Base-by-base conservation (phyloP, 2,113 vertebrate genomes). In the Laticauda laticaudata region DNA sequence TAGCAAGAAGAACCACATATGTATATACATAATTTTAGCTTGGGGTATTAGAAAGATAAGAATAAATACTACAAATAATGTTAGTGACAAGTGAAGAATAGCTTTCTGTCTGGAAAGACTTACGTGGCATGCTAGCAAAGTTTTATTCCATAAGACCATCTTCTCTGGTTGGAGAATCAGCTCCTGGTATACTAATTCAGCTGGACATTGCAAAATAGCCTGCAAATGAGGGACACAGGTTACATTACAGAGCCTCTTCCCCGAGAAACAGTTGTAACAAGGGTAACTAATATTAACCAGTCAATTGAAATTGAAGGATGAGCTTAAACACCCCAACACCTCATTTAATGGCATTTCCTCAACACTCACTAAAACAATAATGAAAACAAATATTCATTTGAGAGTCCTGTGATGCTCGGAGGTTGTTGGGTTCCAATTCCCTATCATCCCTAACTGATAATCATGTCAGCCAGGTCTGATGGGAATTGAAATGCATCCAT, bases 71-170 rank as follows among this genome's bases (percentile, higher is more conserved):
- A 92, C 4, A 34, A 55, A 5, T 48, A 81, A 43, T 54, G 69
- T 81, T 29, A 89, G 51, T 24, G 14, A 43, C 29, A 92, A 34
- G 64, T 56, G 9, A 81, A 57, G 8, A 57, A 54, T 39, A 59
- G 12, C 54, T 3, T 26, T 51, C 51, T 20, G 23, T 87, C 14
- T 21, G 8, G n/a, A 90, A 61, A 11, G 95, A 92, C 97, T 97
- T 92, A 99, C 99, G 98, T 99, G 99, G 97, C 99, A 99, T 39
- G 95, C 98, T 0, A 98, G 98, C 94, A 99, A 97, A 0, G 99
- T 99, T 97, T 96, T 98, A 97, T 99, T 99, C 99, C 99, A 99
- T 75, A 99, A 97, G 92, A 98, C 98, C 98, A 99, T 99, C 97
- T 98, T 98, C 97, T 99, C 99, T 0, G 99, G 99, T 95, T 99